These are phyloP conservation scores for Drepanosiphum platanoidis DNA, from an alignment of 2,888 invertebrate species.

Conservation along the genomic window DNA sequence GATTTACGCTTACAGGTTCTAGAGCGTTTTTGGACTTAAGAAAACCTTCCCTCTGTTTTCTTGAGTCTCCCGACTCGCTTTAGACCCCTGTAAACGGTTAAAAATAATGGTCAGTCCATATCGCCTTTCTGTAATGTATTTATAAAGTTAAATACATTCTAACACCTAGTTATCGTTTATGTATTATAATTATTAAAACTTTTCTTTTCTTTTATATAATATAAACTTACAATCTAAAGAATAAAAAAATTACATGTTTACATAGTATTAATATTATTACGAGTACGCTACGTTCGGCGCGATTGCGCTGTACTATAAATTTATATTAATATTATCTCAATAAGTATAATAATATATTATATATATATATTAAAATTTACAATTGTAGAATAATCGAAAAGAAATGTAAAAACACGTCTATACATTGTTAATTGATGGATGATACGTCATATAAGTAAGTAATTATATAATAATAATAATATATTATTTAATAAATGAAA, in stretches of 20 bases:
- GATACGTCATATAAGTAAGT: conserved; percentile 36
- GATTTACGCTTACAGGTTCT: conserved; percentile 48
- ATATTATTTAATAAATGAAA: conserved; percentile 1
- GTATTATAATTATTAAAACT: background rate
- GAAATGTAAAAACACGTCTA: conserved; percentile 20
- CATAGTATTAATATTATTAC: background rate
- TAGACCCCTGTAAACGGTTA: conserved; percentile 54
- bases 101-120: conserved; percentile 54
- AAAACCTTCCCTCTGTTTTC: conserved; percentile 62
- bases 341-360: too few species aligned
- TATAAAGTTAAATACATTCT: conserved; percentile 27
- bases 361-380: conserved; percentile 39
- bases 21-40: conserved; percentile 24
- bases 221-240: conserved; percentile 39
- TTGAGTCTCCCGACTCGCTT: background rate
- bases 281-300: background rate
- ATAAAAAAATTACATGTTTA: conserved; percentile 23
- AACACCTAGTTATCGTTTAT: background rate
- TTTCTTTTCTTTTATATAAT: background rate
- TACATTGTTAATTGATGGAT: conserved; percentile 62
- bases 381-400: conserved; percentile 5
- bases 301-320: background rate
- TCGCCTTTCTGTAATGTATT: conserved; percentile 11
- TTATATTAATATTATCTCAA: background rate
- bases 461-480: conserved; percentile 17